These are phyloP conservation scores for Panopea generosa DNA, from an alignment of 2,888 invertebrate genomes.

Conservation along the genomic window DNA sequence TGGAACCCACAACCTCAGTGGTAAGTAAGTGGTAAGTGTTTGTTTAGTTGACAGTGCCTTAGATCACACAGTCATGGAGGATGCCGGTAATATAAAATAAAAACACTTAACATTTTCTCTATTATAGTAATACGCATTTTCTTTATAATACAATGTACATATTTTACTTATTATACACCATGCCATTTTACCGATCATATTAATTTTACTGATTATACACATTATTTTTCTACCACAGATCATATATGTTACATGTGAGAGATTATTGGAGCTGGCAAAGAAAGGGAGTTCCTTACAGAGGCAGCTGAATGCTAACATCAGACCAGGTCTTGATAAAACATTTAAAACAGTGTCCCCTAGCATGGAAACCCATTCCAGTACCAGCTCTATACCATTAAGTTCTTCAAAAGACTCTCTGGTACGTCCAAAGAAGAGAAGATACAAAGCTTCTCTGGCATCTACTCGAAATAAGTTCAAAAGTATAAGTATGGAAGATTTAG, in stretches of 20 bases:
- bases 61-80: too few species aligned
- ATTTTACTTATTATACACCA: too few species aligned
- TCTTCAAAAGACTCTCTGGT: background rate
- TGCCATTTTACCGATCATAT: too few species aligned
- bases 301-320: conserved; percentile 29
- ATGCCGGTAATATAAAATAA: too few species aligned
- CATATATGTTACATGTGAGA: conserved; percentile 91
- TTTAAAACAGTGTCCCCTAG: conserved; percentile 21
- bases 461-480: conserved; percentile 38
- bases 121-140: too few species aligned
- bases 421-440: conserved; percentile 15
- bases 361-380: conserved; percentile 2
- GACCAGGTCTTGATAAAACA: conserved; percentile 28
- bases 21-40: too few species aligned
- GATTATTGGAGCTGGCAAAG: conserved; percentile 89
- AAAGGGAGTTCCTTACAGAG: conserved; percentile 63
- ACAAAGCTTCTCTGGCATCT: conserved; percentile 32
- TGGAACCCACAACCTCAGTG: too few species aligned
- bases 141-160: too few species aligned
- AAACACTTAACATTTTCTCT: too few species aligned
- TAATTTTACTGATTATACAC: too few species aligned
- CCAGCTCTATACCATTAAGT: background rate
- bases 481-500: conserved; percentile 70
- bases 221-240: conserved; percentile 87
- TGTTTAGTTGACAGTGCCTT: too few species aligned